These are phyloP conservation scores for Coremacera marginata DNA, from an alignment of 2,888 invertebrate species.

Conservation along the genomic window DNA sequence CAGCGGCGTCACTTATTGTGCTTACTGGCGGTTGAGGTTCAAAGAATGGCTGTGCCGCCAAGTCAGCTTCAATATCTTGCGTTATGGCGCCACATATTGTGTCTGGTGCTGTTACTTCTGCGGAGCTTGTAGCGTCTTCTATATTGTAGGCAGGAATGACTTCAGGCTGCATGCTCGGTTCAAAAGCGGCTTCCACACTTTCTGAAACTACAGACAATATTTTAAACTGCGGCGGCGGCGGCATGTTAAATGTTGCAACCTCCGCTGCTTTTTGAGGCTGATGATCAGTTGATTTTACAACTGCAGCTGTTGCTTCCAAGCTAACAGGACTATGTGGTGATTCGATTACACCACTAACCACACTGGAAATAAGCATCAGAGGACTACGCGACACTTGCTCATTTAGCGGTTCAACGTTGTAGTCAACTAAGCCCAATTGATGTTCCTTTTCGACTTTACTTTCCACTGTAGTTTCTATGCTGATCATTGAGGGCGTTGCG, in stretches of 20 bases:
- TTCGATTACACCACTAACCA: background rate
- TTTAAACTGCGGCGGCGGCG: background rate
- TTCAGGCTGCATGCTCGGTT: background rate
- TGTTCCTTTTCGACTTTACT: background rate
- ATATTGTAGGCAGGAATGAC: background rate
- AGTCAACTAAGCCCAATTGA: background rate
- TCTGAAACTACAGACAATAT: background rate
- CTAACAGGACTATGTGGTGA: too few relatives aligned
- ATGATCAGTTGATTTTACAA: background rate
- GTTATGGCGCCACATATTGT: slow-evolving; percentile 2
- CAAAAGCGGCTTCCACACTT: background rate
- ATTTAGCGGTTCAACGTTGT: background rate
- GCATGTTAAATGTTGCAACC: background rate
- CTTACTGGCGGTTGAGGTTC: background rate
- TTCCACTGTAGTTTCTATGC: background rate
- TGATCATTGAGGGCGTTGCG: background rate
- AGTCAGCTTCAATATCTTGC: background rate
- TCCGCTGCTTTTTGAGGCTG: background rate
- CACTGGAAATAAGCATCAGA: background rate
- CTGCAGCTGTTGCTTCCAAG: background rate
- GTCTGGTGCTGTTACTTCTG: background rate
- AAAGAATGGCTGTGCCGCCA: slow-evolving; percentile 40
- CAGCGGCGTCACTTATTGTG: background rate
- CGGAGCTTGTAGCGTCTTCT: background rate
- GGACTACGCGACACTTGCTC: background rate